A percentile compares a stretch with the other conserved stretches of the same genome.
Evolutionary conservation across 2,797 vertebrate genomes (phyloP).

Genomic region (Euphonia xanthogaster): DNA sequence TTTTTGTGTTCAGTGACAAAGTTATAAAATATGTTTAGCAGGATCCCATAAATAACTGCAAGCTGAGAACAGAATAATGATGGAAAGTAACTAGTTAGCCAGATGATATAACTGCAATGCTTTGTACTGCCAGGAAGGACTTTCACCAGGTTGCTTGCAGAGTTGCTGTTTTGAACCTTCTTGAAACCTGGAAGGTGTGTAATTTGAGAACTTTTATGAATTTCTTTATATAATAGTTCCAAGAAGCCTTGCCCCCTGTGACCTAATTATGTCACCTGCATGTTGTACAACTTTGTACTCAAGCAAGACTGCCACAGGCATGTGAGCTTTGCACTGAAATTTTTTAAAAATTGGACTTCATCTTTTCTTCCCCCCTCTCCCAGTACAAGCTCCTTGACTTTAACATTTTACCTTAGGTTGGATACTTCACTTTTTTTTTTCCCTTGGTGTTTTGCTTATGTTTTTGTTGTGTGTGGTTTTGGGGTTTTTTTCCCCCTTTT

Average conservation of each 20-base stretch:
- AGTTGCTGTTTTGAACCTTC: constrained; percentile 1
- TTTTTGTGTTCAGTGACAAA: neutral
- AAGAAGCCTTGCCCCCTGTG: constrained; percentile 72
- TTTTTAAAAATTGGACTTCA: constrained; percentile 40
- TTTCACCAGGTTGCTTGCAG: neutral
- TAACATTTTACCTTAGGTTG: constrained; percentile 25
- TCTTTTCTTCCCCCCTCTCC: neutral
- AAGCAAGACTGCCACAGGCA: constrained; percentile 22
- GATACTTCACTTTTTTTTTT: neutral
- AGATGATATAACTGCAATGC: neutral
- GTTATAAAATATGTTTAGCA: neutral
- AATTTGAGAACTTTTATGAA: constrained; percentile 3
- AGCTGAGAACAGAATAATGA: neutral
- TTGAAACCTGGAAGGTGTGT: constrained; percentile 20
- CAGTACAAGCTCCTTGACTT: constrained; percentile 49
- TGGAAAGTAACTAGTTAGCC: neutral
- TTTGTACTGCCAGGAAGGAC: neutral
- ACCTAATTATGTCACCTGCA: constrained; percentile 84
- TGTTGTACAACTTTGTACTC: constrained; percentile 68
- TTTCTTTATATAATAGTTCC: constrained; percentile 61
- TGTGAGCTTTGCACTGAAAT: constrained; percentile 52
- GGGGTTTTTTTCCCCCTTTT: accelerated
- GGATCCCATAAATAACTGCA: neutral
- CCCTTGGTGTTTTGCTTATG: neutral
- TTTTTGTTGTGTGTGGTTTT: neutral